These are phyloP conservation scores for Gymnobelideus leadbeateri DNA, from an alignment of 2,113 vertebrate genomes.

Conservation along the genomic window DNA sequence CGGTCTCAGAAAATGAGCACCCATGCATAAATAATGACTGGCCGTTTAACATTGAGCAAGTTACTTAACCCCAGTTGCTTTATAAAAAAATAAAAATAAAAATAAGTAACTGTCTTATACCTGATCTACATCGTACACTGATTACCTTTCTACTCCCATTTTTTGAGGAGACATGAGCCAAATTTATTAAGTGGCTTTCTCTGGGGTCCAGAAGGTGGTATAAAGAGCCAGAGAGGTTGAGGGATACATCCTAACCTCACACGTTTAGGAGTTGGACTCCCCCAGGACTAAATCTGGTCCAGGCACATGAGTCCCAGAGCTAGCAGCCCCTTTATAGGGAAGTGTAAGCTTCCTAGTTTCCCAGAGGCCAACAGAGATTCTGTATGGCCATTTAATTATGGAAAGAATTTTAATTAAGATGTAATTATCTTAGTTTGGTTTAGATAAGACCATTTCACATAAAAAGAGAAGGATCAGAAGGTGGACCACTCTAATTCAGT, in stretches of 20 bases:
- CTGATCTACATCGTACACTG: background rate
- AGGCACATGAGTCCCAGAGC: background rate
- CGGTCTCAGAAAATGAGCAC: no score
- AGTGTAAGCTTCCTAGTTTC: background rate
- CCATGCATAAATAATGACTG: no score
- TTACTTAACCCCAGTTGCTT: no score
- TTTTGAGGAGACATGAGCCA: background rate
- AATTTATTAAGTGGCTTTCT: background rate
- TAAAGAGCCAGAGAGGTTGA: background rate
- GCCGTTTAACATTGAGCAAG: no score
- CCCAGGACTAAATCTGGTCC: background rate
- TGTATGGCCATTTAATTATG: no score
- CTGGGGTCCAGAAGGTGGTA: no score
- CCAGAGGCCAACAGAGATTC: background rate
- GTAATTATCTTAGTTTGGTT: background rate
- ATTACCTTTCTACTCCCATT: background rate
- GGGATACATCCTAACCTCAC: background rate
- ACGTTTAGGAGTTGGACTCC: background rate
- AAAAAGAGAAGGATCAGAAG: background rate
- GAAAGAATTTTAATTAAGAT: background rate
- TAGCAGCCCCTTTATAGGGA: background rate
- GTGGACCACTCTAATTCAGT: rapidly evolving
- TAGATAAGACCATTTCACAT: background rate
- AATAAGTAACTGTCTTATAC: background rate
- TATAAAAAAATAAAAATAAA: no score